phyloP scores from a whole-genome alignment of 2,888 invertebrate genomes.

The Luperina testacea region DNA sequence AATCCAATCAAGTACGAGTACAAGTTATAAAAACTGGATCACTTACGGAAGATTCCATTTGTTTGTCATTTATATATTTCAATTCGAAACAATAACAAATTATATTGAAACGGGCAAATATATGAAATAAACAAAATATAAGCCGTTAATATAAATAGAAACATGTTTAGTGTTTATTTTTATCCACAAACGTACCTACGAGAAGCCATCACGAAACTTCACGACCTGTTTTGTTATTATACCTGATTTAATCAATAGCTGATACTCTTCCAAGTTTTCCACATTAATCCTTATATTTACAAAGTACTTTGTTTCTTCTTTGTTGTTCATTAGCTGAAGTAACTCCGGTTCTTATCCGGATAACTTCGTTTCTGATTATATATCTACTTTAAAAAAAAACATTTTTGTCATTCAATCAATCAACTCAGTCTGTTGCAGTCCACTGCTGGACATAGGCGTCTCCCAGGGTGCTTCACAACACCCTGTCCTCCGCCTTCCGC shows the following conservation, averaged over 20 bases:
- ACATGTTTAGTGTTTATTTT: conserved; percentile 24
- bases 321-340: background rate
- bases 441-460: too few relatives aligned
- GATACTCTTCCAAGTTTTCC: background rate
- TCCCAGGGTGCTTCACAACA: too few relatives aligned
- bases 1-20: background rate
- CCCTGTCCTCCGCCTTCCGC: too few relatives aligned
- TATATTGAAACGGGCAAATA: conserved; percentile 37
- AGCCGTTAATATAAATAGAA: conserved; percentile 11
- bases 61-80: conserved; percentile 27
- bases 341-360: too few relatives aligned
- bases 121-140: conserved; percentile 39
- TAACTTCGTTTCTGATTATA: too few relatives aligned
- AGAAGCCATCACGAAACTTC: background rate
- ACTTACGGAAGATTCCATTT: conserved; percentile 23
- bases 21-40: background rate
- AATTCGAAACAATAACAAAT: conserved; percentile 44
- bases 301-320: background rate
- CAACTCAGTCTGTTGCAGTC: too few relatives aligned
- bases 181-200: conserved; percentile 11
- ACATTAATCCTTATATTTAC: background rate
- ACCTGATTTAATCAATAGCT: background rate
- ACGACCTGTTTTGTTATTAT: background rate
- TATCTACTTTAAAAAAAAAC: too few relatives aligned
- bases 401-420: too few relatives aligned